Conservation (phyloP, 64 coral and sea anemone species). For the Catalaphyllia jardinei region DNA sequence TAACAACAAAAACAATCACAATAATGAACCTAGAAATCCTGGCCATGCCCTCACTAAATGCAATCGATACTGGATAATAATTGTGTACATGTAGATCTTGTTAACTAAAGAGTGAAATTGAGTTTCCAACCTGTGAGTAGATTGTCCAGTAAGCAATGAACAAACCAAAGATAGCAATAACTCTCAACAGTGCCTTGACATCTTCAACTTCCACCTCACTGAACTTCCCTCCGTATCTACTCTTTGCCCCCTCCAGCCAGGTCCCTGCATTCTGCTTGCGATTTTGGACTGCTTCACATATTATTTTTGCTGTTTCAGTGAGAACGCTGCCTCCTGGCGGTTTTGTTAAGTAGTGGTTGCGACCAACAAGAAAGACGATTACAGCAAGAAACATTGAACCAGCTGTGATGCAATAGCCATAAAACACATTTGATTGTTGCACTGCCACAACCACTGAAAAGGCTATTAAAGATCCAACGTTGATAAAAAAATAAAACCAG, state of each 20-base stretch:
- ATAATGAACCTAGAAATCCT: no score
- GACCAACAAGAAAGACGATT: slow-evolving; percentile 52
- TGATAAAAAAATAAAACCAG: slow-evolving; percentile 77
- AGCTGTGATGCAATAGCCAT: slow-evolving; percentile 61
- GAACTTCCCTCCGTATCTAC: slow-evolving; percentile 57
- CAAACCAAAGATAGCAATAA: slow-evolving; percentile 65
- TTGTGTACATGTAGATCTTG: no score
- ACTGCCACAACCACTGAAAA: slow-evolving; percentile 63
- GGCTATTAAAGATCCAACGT: slow-evolving; percentile 55
- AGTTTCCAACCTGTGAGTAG: slow-evolving; percentile 54
- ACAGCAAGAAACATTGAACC: slow-evolving; percentile 57
- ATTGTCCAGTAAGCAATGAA: slow-evolving; percentile 75
- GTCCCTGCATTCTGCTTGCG: neutral
- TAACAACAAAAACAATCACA: neutral
- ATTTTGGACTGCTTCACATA: slow-evolving; percentile 47
- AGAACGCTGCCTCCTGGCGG: slow-evolving; percentile 72
- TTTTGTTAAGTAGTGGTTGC: slow-evolving; percentile 56
- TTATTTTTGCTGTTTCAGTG: slow-evolving; percentile 53
- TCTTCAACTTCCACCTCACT: slow-evolving; percentile 64
- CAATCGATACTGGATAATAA: no score
- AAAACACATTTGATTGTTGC: slow-evolving; percentile 55
- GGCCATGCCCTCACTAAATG: no score
- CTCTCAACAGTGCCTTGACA: slow-evolving; percentile 63
- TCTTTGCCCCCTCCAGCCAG: slow-evolving; percentile 67
- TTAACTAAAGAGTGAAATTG: no score